Percentiles rank a stretch among this genome's conserved stretches.
phyloP scores from a whole-genome alignment of 2,888 invertebrate species.

The Hemaris fuciformis region DNA sequence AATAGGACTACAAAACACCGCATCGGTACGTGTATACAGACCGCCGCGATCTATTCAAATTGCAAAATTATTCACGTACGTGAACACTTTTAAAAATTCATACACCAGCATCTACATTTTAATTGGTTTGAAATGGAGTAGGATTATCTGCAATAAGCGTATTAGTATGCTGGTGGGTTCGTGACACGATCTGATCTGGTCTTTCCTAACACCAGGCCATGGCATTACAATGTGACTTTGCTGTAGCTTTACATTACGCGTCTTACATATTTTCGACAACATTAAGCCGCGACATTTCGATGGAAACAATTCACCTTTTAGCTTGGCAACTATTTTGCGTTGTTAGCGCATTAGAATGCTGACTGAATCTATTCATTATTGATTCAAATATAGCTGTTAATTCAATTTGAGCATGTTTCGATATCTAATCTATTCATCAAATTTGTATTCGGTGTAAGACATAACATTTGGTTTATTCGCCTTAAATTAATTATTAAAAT shows the following conservation, averaged over 20 bases:
- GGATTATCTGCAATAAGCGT: background rate
- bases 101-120: conserved; percentile 7
- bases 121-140: conserved; percentile 11
- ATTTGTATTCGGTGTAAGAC: too few relatives aligned
- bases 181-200: conserved; percentile 4
- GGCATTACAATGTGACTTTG: background rate
- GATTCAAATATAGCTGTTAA: background rate
- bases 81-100: conserved; percentile 26
- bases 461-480: too few relatives aligned
- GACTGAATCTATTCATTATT: background rate
- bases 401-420: too few relatives aligned
- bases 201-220: background rate
- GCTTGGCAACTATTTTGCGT: background rate
- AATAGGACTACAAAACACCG: conserved; percentile 44
- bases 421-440: too few relatives aligned
- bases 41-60: conserved; percentile 36
- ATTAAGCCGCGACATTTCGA: background rate
- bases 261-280: background rate
- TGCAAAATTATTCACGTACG: conserved; percentile 37
- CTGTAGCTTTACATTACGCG: background rate
- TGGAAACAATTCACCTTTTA: background rate
- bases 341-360: background rate
- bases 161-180: conserved; percentile 9
- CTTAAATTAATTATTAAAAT: too few relatives aligned
- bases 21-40: conserved; percentile 33